Conservation (phyloP, 2,888 invertebrate species). For the Drosophila paranaensis region DNA sequence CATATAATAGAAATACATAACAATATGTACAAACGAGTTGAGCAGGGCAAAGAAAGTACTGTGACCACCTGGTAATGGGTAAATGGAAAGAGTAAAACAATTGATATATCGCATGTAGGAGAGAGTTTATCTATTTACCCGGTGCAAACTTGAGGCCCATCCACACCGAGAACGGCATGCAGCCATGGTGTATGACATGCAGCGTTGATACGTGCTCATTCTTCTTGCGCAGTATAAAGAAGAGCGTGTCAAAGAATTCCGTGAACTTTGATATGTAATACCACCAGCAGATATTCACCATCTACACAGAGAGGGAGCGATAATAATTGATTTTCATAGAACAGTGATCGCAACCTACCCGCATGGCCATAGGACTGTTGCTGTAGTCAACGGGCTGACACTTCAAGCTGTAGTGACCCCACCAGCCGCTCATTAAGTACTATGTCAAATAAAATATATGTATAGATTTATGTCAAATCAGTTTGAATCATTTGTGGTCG, state of each 20-base stretch:
- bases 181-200: conserved; percentile 98
- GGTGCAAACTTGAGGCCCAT: conserved; percentile 98
- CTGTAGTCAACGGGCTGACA: conserved; percentile 96
- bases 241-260: conserved; percentile 98
- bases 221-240: conserved; percentile 98
- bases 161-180: conserved; percentile 98
- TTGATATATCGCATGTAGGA: background rate
- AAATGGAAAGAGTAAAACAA: conserved; percentile 1
- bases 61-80: conserved; percentile 91
- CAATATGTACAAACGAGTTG: conserved; percentile 97
- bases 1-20: conserved; percentile 99
- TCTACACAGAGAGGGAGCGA: conserved; percentile 86
- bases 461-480: background rate
- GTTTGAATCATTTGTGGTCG: background rate
- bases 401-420: conserved; percentile 91
- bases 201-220: conserved; percentile 96
- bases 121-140: conserved; percentile 85
- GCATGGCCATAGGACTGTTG: conserved; percentile 88
- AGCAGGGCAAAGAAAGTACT: conserved; percentile 97
- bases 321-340: conserved; percentile 4
- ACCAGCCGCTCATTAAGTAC: conserved; percentile 91
- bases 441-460: conserved; percentile 68
- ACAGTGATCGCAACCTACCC: conserved; percentile 85
- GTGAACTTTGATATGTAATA: conserved; percentile 98
- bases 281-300: conserved; percentile 98